Evolutionary conservation across 2,113 vertebrate genomes (phyloP).

Genomic region (Etia nguti): DNA sequence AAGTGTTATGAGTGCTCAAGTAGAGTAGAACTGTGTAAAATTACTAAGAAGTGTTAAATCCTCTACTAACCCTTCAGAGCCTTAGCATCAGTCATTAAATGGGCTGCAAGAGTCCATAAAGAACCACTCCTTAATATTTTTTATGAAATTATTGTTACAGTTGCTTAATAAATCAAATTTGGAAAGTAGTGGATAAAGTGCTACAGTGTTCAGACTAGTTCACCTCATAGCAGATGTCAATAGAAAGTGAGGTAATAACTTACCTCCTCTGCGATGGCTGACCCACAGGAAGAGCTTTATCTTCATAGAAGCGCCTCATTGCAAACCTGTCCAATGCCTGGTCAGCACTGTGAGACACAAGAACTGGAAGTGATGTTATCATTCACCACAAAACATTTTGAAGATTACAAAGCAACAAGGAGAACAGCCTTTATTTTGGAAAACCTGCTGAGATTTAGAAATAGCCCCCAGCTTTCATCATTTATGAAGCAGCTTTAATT

Average conservation of each 20-base stretch:
- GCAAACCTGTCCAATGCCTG: slow-evolving; percentile 96
- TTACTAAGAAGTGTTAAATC: not conserved
- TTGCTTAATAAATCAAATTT: not conserved
- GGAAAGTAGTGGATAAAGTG: not conserved
- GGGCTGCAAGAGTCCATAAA: not conserved
- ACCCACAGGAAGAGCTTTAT: slow-evolving; percentile 89
- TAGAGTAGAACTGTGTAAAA: not conserved
- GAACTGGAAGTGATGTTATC: not conserved
- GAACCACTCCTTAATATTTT: not conserved
- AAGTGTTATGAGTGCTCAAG: not conserved
- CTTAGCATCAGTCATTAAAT: not conserved
- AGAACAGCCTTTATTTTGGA: not conserved
- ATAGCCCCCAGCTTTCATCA: not conserved
- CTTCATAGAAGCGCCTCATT: slow-evolving; percentile 96
- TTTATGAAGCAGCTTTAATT: slow-evolving; percentile 4
- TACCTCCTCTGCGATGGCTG: slow-evolving; percentile 94
- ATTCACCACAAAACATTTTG: not conserved
- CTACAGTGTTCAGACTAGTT: not conserved
- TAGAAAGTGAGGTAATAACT: slow-evolving; percentile 49
- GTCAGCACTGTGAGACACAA: slow-evolving; percentile 75
- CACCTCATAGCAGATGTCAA: not conserved
- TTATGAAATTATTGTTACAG: not conserved
- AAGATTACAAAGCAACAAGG: not conserved
- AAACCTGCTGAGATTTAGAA: not conserved
- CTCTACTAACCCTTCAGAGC: not conserved